phyloP scores from a whole-genome alignment of 2,797 vertebrate species.

The Arnoldichthys spilopterus region DNA sequence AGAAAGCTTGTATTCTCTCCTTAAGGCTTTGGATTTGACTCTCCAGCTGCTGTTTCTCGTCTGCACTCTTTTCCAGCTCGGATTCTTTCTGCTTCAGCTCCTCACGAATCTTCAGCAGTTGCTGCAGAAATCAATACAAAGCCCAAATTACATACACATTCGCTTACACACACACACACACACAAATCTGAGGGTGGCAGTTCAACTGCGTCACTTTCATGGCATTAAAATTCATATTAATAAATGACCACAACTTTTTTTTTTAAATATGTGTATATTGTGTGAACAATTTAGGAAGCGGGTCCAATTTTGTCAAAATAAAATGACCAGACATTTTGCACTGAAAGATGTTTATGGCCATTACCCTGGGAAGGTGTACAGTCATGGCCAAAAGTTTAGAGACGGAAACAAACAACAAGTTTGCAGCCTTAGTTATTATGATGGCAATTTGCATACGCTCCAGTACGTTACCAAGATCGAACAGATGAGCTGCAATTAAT shows the following conservation, averaged over 20 bases:
- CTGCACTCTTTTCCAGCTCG: constrained; percentile 87
- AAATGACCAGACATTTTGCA: no score
- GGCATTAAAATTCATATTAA: not conserved
- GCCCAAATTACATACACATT: constrained; percentile 30
- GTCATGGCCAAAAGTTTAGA: no score
- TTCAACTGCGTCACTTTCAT: not conserved
- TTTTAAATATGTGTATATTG: no score
- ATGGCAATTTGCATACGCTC: no score
- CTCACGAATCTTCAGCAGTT: constrained; percentile 91
- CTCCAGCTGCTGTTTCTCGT: constrained; percentile 89
- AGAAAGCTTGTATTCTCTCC: constrained; percentile 82
- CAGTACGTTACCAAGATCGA: no score
- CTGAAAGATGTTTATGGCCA: no score
- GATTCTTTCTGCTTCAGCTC: constrained; percentile 89
- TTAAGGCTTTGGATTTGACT: constrained; percentile 87
- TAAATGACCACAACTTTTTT: not conserved
- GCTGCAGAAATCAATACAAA: constrained; percentile 73
- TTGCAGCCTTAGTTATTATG: no score
- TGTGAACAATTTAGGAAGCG: no score
- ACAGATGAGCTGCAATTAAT: no score
- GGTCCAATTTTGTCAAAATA: no score
- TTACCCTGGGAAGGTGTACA: no score
- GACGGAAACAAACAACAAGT: no score
- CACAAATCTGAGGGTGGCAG: not conserved
- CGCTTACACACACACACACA: not conserved